phyloP scores from a whole-genome alignment of 2,888 invertebrate species.

The Sylvicola fuscatus region DNA sequence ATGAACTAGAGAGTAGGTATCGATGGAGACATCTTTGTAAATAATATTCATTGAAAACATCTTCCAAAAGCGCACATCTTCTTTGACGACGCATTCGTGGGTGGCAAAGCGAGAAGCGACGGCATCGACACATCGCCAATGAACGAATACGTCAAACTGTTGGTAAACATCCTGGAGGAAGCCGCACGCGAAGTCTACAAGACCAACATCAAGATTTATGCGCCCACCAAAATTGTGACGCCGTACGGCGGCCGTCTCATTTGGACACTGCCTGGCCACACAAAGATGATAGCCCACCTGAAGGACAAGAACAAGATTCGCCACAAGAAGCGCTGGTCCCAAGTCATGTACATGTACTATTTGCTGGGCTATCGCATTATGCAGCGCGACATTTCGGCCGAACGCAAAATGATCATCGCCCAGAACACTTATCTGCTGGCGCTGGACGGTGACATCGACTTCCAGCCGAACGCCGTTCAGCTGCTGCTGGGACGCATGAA shows the following conservation, averaged over 20 bases:
- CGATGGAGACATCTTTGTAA: not conserved
- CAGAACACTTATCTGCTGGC: slow-evolving; percentile 70
- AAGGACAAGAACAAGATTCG: slow-evolving; percentile 79
- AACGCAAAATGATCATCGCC: slow-evolving; percentile 39
- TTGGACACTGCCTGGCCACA: slow-evolving; percentile 70
- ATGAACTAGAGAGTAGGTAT: slow-evolving; percentile 61
- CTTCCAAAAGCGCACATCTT: slow-evolving; percentile 50
- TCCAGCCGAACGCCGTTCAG: slow-evolving; percentile 59
- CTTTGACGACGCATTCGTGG: slow-evolving; percentile 66
- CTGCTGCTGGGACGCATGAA: slow-evolving; percentile 71
- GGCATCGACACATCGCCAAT: slow-evolving; percentile 43
- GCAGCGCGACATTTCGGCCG: slow-evolving; percentile 30
- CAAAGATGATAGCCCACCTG: slow-evolving; percentile 64
- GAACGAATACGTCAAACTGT: slow-evolving; percentile 58
- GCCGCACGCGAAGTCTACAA: slow-evolving; percentile 53
- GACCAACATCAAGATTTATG: slow-evolving; percentile 36
- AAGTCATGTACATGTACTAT: slow-evolving; percentile 92
- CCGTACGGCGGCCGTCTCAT: slow-evolving; percentile 73
- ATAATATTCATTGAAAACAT: not conserved
- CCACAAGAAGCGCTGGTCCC: slow-evolving; percentile 83
- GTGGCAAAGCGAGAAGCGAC: slow-evolving; percentile 16
- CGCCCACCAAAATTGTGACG: slow-evolving; percentile 55
- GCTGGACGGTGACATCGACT: slow-evolving; percentile 77
- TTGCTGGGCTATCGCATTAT: slow-evolving; percentile 61
- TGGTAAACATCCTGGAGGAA: slow-evolving; percentile 50